A percentile compares a stretch with the other conserved stretches of the same genome.
phyloP scores from a whole-genome alignment of 2,888 invertebrate genomes.

The Sialis lutaria region DNA sequence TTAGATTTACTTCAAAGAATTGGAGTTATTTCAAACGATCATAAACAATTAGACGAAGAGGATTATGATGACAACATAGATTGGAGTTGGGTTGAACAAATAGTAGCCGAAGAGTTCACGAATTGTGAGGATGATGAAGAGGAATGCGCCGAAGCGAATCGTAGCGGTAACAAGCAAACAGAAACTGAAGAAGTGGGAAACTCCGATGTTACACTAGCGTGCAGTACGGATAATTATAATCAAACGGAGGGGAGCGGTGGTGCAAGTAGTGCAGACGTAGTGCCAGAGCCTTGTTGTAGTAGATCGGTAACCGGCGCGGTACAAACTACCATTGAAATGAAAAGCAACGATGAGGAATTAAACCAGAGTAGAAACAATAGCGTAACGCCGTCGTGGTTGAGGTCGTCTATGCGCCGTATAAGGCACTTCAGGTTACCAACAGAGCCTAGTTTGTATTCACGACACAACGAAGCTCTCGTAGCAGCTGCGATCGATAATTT shows the following conservation, averaged over 20 bases:
- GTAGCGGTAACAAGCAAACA: background rate
- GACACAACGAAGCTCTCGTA: background rate
- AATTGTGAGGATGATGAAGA: background rate
- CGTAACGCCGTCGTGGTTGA: conserved; percentile 27
- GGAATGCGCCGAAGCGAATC: background rate
- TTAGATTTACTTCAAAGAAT: too few species aligned
- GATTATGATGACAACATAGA: conserved; percentile 19
- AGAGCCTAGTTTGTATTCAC: conserved; percentile 9
- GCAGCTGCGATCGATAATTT: background rate
- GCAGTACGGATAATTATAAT: background rate
- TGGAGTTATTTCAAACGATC: background rate
- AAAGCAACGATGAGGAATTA: too few species aligned
- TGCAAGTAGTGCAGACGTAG: too few species aligned
- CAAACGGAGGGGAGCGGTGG: conserved; percentile 11
- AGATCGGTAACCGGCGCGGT: too few species aligned
- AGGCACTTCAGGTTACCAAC: conserved; percentile 31
- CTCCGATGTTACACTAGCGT: background rate
- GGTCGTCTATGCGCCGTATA: conserved; percentile 36
- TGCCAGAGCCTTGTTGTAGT: too few species aligned
- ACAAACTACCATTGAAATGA: too few species aligned
- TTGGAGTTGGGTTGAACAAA: conserved; percentile 21
- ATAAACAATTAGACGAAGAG: conserved; percentile 3
- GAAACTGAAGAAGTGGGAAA: conserved; percentile 3
- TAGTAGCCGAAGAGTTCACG: conserved; percentile 9
- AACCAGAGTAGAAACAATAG: too few species aligned